phyloP scores from a whole-genome alignment of 2,797 vertebrate genomes.

The Pterois miles region DNA sequence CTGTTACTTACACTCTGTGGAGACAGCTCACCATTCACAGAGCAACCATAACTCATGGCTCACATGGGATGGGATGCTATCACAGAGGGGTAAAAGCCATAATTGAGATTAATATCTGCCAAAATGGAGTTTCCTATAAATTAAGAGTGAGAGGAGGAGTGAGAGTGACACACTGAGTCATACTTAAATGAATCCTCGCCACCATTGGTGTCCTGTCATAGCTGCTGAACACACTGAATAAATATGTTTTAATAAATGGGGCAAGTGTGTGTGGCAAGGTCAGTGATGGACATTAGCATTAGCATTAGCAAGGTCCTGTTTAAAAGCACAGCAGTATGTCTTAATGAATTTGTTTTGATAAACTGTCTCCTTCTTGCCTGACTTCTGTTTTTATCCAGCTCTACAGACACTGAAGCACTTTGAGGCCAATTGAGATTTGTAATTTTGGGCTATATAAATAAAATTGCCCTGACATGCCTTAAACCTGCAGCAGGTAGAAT shows the following conservation, averaged over 20 bases:
- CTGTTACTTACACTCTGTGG: not conserved
- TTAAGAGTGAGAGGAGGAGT: constrained; percentile 29
- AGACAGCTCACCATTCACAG: constrained; percentile 20
- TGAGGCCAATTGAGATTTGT: not conserved
- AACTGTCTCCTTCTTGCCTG: not conserved
- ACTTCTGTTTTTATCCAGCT: not conserved
- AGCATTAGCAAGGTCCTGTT: not conserved
- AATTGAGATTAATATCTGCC: constrained; percentile 58
- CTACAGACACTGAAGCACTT: not conserved
- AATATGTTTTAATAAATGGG: constrained; percentile 15
- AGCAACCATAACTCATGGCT: constrained; percentile 49
- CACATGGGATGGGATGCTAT: constrained; percentile 48
- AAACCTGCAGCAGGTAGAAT: not conserved
- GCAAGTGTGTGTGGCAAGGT: not conserved
- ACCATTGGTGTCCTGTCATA: constrained; percentile 11
- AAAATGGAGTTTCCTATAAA: constrained; percentile 43
- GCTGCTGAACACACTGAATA: constrained; percentile 12
- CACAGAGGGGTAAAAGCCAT: constrained; percentile 47
- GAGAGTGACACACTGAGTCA: constrained; percentile 35
- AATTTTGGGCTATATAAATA: constrained; percentile 14
- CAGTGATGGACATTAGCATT: not conserved
- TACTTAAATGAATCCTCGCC: constrained; percentile 40
- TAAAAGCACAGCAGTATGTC: not conserved
- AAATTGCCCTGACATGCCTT: not conserved
- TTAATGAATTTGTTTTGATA: not conserved